Evolutionary conservation across 2,113 vertebrate species (phyloP).

Genomic region (Gymnocephalus cernua): DNA sequence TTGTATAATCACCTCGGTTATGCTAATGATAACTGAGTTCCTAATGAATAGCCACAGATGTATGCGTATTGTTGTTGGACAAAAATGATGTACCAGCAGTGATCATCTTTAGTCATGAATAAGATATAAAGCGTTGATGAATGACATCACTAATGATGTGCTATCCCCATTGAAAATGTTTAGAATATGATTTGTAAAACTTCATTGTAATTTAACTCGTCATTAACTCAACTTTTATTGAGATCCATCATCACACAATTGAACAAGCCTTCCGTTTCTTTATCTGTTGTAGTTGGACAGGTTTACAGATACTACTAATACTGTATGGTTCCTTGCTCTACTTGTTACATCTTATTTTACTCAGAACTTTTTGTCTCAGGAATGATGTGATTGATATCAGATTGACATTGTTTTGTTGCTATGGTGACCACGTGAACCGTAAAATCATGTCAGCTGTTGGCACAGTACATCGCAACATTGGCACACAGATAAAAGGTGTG

Average conservation of each 20-base stretch:
- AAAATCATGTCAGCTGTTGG: background rate
- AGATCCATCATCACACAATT: conserved; percentile 22
- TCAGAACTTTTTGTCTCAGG: background rate
- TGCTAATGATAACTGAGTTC: conserved; percentile 1
- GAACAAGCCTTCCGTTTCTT: background rate
- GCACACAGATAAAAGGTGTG: background rate
- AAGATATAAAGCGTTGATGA: conserved; percentile 33
- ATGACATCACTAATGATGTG: conserved; percentile 27
- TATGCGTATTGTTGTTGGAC: conserved; percentile 11
- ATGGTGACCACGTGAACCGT: conserved; percentile 8
- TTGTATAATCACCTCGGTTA: background rate
- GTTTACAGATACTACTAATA: background rate
- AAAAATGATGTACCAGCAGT: conserved; percentile 15
- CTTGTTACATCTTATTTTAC: background rate
- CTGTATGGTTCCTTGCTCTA: background rate
- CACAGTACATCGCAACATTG: background rate
- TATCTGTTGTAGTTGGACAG: background rate
- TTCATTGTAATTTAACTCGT: conserved; percentile 29
- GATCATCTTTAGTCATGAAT: conserved; percentile 6
- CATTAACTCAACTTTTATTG: conserved; percentile 18
- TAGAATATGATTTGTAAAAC: conserved; percentile 9
- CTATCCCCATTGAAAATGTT: conserved; percentile 3
- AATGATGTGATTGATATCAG: conserved; percentile 1
- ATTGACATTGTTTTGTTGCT: background rate
- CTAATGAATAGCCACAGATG: conserved; percentile 5